phyloP scores from a whole-genome alignment of 2,888 invertebrate genomes.

The Harpalus rufipes region DNA sequence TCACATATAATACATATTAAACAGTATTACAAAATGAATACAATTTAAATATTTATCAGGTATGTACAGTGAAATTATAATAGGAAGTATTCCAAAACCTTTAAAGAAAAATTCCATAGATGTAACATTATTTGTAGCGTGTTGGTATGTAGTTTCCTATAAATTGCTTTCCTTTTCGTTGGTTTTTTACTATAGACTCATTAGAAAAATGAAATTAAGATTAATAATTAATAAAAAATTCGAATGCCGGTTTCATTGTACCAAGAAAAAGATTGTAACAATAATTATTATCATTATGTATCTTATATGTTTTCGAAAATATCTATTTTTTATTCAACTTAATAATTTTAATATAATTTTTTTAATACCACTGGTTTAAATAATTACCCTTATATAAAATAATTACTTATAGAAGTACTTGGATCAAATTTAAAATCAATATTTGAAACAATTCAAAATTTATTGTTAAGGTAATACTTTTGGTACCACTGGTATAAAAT shows the following conservation, averaged over 20 bases:
- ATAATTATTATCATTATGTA: background rate
- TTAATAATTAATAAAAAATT: constrained; percentile 11
- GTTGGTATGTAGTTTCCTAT: constrained; percentile 13
- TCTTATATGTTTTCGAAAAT: too few species aligned
- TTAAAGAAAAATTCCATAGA: background rate
- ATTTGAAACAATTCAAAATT: too few species aligned
- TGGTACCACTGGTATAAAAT: too few species aligned
- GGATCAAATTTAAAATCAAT: too few species aligned
- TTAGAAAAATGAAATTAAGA: constrained; percentile 8
- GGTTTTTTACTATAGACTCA: background rate
- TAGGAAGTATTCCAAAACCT: background rate
- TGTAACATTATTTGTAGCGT: background rate
- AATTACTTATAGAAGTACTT: too few species aligned
- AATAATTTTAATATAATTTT: too few species aligned
- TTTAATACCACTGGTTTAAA: too few species aligned
- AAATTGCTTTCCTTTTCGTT: constrained; percentile 29
- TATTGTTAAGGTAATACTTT: too few species aligned
- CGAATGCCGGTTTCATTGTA: background rate
- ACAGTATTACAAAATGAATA: background rate
- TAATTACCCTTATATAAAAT: too few species aligned
- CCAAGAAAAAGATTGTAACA: background rate
- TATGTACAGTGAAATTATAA: constrained; percentile 18
- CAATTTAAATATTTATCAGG: background rate
- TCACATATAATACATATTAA: background rate
- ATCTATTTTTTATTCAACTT: too few species aligned